Base-by-base conservation (phyloP, 2,888 invertebrate species). In the Cacoxenus indagator region DNA sequence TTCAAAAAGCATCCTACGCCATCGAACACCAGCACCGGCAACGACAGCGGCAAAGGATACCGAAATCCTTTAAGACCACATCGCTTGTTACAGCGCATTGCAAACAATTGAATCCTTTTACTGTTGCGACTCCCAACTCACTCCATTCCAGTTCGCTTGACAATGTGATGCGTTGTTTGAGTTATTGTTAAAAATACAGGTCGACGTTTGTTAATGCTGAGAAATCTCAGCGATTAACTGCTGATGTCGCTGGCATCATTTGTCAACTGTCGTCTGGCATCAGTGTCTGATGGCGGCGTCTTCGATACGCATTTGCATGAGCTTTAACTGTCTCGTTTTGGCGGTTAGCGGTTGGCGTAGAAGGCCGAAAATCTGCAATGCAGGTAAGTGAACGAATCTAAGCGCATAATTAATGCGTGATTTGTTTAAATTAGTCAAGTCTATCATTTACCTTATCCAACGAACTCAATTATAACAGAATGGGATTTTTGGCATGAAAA, bases 51-150 rank as follows among this genome's bases (percentile, higher is more conserved):
- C 82, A 78, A 80, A 82, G 83, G 83, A 82, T 84, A 78, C 69
- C 31, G 74, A 79, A 84, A 84, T 83, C 82, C 83, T 78, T 72
- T 75, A 83, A 82, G 81, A 80, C 51, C 17, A 22, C 78, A 75
- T 75, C 69, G 75, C 26, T 72, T 59, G 37, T 37, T 37, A 6
- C 29, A 59, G 6, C 59, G 64, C 62, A 19, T 9, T 6, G 51
- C 14, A 51, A 51, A 51, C 51, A 62, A 66, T 68, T 64, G 70
- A 66, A 70, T 66, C 70, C 70, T 66, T 70, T 68, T 55, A 9
- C 17, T 54, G 62, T 67, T 73, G 77, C 72, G 73, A 65, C 71
- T 74, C 71, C 82, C 78, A 76, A 14, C 48, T 48, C 17, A 4
- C 26, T 17, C 3, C n/a, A 3, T 24, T n/a, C 6, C 27, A 17